Conservation (phyloP, 2,797 vertebrate species). For the Crypturellus tataupa region DNA sequence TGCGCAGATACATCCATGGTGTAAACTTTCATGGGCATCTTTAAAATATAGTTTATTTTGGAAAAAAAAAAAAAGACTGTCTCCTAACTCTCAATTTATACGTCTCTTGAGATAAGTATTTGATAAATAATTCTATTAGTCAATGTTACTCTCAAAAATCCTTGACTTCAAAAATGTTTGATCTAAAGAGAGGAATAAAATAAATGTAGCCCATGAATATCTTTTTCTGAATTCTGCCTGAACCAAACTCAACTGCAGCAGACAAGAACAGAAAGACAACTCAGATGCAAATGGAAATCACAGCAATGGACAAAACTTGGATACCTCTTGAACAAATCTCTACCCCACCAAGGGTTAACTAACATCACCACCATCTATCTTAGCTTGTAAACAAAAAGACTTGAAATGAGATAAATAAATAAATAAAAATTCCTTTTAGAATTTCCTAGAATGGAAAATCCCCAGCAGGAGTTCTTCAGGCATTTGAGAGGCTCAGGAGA, state of each 20-base stretch:
- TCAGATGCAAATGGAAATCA: neutral
- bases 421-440: neutral
- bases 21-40: fast-evolving
- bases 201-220: neutral
- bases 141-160: neutral
- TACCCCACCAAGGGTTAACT: neutral
- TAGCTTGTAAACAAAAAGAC: neutral
- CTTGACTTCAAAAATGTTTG: neutral
- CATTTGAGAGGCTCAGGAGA: neutral
- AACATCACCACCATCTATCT: neutral
- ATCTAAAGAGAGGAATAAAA: neutral
- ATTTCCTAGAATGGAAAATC: neutral
- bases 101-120: neutral
- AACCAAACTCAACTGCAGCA: neutral
- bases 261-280: neutral
- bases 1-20: neutral
- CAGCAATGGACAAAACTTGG: neutral
- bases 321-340: neutral
- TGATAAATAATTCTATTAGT: neutral
- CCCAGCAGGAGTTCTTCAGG: neutral
- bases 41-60: neutral
- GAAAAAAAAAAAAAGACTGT: neutral
- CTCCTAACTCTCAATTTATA: neutral
- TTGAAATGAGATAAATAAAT: neutral
- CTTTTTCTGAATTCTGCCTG: neutral